Evolutionary conservation across 2,113 vertebrate genomes (phyloP).

Genomic region (Platichthys flesus): DNA sequence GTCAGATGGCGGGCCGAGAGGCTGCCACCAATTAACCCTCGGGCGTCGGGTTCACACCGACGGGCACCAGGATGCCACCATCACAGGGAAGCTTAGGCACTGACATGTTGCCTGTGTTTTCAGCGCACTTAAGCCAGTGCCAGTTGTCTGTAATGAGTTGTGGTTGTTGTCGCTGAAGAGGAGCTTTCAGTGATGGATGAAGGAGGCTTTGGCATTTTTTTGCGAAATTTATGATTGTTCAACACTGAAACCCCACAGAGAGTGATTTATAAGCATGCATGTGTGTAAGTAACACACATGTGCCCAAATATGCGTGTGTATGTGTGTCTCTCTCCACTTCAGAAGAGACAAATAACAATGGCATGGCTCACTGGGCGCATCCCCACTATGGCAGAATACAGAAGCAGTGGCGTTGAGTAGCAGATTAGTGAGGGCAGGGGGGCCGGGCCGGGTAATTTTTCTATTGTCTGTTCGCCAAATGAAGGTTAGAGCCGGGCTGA

Average conservation of each 20-base stretch:
- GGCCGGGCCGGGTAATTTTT: slow-evolving; percentile 59
- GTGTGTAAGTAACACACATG: slow-evolving; percentile 21
- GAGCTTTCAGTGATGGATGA: slow-evolving; percentile 49
- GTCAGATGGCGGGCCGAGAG: slow-evolving; percentile 52
- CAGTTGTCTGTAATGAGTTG: slow-evolving; percentile 44
- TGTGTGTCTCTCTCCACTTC: slow-evolving; percentile 45
- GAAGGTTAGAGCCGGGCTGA: slow-evolving; percentile 70
- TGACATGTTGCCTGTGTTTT: slow-evolving; percentile 42
- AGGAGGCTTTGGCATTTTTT: slow-evolving; percentile 52
- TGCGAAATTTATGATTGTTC: slow-evolving; percentile 42
- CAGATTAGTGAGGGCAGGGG: slow-evolving; percentile 48
- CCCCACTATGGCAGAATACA: slow-evolving; percentile 49
- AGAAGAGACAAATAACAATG: slow-evolving; percentile 61
- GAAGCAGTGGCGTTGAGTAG: slow-evolving; percentile 50
- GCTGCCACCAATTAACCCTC: slow-evolving; percentile 76
- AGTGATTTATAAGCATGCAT: slow-evolving; percentile 46
- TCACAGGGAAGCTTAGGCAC: slow-evolving; percentile 30
- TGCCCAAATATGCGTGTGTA: slow-evolving; percentile 25
- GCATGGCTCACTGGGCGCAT: slow-evolving; percentile 57
- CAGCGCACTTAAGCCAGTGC: slow-evolving; percentile 10
- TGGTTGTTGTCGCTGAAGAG: slow-evolving; percentile 15
- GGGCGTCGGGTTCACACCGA: slow-evolving; percentile 30
- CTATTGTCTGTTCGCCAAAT: slow-evolving; percentile 74
- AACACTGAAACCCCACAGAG: slow-evolving; percentile 28
- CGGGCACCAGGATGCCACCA: slow-evolving; percentile 23